Base-by-base conservation (phyloP, 2,888 invertebrate genomes). In the Metacarcinus magister region DNA sequence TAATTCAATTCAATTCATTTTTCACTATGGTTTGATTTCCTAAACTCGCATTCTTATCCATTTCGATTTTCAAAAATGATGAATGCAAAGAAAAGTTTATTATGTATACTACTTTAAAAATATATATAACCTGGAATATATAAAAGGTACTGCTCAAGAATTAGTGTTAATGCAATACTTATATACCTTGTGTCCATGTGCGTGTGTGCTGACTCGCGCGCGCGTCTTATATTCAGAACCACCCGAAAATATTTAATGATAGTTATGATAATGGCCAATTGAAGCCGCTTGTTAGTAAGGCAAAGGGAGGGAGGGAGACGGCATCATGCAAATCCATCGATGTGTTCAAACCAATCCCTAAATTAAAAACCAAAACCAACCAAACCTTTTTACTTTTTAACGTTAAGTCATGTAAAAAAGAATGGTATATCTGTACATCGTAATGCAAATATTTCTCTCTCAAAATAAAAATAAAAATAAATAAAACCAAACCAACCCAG, bases 271-370 rank as follows among this genome's bases (percentile, higher is more conserved):
- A 60, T 60, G 16, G 16, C 16, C 7, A 60, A 13, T 16, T 10
- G 67, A 67, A 3, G 19, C 7, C 3, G 67, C 7, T 19, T 16
- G 19, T 10, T 16, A 67, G 67, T 10, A 23, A 19, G 67, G 23
- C 2, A 87, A 87, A 32, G 39, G 87, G 87, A 87, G 87, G 39
- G 87, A 87, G 87, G 87, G 87, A 87, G 32, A 8, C 19, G 39
- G 87, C 87, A 87, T 87, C 87, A 7, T 87, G 87, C 87, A 87
- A 87, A 87, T 87, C 39, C 39, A 87, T 87, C 39, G 23, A 87
- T 32, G 39, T 87, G 87, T 87, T 87, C 39, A 87, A 87, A 87
- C 87, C 8, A 87, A 16, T 87, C 87, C 32, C 32, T 39, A 87
- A 87, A 87, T 32, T 67, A 67, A 3, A n/a, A n/a, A n/a, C n/a